Percentiles rank a stretch among this genome's conserved stretches.
Conservation (phyloP, 2,113 vertebrate genomes). For the Oreochromis aureus region DNA sequence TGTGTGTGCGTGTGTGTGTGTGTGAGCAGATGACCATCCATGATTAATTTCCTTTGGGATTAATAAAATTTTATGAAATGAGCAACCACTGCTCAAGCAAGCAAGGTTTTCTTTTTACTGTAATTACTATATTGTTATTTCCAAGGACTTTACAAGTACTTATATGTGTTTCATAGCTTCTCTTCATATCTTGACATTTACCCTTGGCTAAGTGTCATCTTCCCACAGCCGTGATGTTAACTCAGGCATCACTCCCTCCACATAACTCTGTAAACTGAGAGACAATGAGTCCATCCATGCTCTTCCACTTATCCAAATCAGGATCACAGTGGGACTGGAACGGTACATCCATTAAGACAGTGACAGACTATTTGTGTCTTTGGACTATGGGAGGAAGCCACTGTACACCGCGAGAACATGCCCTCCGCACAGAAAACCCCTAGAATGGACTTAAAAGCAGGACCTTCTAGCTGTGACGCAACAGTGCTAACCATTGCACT, state of each 20-base stretch:
- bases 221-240: not conserved
- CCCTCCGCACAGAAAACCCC: not conserved
- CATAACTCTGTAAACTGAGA: not conserved
- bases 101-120: not conserved
- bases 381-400: not conserved
- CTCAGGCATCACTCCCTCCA: not conserved
- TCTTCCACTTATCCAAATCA: not conserved
- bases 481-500: not conserved
- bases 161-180: not conserved
- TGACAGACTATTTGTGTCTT: not conserved
- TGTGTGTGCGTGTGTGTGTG: not conserved
- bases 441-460: not conserved
- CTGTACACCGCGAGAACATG: not conserved
- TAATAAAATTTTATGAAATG: not conserved
- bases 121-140: not conserved
- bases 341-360: not conserved
- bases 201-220: not conserved
- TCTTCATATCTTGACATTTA: not conserved
- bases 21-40: not conserved
- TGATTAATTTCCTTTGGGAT: not conserved
- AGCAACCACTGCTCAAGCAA: not conserved
- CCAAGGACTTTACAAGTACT: not conserved
- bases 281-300: not conserved
- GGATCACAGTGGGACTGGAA: not conserved
- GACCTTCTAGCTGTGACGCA: not conserved